Base-by-base conservation (phyloP, 2,113 vertebrate genomes). In the Spermophilus dauricus region DNA sequence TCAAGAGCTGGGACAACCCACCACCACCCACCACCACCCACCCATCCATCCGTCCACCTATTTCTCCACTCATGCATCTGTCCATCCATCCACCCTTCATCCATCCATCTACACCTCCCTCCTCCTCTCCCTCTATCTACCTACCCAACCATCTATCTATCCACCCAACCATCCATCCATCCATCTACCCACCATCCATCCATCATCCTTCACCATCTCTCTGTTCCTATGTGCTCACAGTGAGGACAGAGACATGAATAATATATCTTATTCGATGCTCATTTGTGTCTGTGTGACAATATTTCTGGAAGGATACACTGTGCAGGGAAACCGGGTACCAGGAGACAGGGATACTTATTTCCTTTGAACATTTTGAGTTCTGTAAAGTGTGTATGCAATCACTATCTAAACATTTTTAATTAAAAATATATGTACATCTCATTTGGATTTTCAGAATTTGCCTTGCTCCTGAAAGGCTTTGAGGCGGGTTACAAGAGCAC, bases 381-480 rank as follows among this genome's bases (percentile, higher is more conserved):
- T 76, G 67, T 30, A 30, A 70, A 28, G 4, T 63, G 34, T 9
- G n/a, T 67, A 39, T 42, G 8, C 67, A 45, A n/a, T 94, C 87
- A 37, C 81, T 51, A 48, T 72, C 45, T 86, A 88, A 97, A 94
- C 53, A 89, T 42, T 94, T 95, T 92, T 73, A 95, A 97, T 96
- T 97, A 96, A 95, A 97, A 95, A 92, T 94, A 92, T 63, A 91
- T 77, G 76, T 95, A 82, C 94, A 63, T 96, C 90, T 96, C 77
- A 77, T 94, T 88, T 82, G 63, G 95, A 65, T 78, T 92, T 78
- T 82, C 96, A 92, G 87, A 63, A 77, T 92, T 39, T 95, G 76
- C 84, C 87, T 95, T 81, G 63, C 61, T 93, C 92, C 89, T 87
- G 80, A 58, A 94, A 94, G 82, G 67, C 67, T 90, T 14, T 85